These are phyloP conservation scores for Petrocephalus sullivani DNA, from an alignment of 2,797 vertebrate genomes.

Conservation along the genomic window DNA sequence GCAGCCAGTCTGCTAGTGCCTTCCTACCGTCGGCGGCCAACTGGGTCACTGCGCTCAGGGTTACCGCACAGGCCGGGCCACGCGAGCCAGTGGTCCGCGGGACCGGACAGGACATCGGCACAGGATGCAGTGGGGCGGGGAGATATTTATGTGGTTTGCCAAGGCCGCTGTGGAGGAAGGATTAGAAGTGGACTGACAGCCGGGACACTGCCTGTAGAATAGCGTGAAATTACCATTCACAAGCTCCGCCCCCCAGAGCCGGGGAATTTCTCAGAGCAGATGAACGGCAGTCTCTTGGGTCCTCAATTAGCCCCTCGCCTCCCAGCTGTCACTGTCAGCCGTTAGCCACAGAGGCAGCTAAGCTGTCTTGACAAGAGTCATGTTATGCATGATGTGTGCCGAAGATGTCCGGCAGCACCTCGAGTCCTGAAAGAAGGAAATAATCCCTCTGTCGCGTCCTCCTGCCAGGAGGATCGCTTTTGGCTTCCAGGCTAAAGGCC, in stretches of 20 bases:
- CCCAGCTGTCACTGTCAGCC: neutral
- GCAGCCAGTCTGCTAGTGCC: neutral
- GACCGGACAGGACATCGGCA: too few species aligned
- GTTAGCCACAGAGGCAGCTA: too few species aligned
- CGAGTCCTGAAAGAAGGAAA: neutral
- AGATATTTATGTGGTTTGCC: neutral
- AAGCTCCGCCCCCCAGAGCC: neutral
- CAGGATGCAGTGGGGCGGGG: neutral
- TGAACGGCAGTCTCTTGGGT: neutral
- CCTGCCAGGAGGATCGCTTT: neutral
- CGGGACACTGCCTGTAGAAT: too few species aligned
- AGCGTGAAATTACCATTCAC: too few species aligned
- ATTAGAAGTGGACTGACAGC: too few species aligned
- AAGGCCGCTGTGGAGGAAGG: too few species aligned
- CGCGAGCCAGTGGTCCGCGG: neutral
- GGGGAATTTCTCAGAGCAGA: neutral
- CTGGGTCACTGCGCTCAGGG: neutral
- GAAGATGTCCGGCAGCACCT: neutral
- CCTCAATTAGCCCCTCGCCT: neutral
- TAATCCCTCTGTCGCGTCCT: neutral
- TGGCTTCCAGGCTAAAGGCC: neutral
- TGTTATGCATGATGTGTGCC: too few species aligned
- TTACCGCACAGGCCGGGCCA: neutral
- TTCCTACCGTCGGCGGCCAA: neutral
- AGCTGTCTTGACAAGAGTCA: too few species aligned